A percentile compares a stretch with the other conserved stretches of the same genome.
Evolutionary conservation across 1,140 invertebrate genomes (phyloP).

Genomic region (Lineus longissimus): DNA sequence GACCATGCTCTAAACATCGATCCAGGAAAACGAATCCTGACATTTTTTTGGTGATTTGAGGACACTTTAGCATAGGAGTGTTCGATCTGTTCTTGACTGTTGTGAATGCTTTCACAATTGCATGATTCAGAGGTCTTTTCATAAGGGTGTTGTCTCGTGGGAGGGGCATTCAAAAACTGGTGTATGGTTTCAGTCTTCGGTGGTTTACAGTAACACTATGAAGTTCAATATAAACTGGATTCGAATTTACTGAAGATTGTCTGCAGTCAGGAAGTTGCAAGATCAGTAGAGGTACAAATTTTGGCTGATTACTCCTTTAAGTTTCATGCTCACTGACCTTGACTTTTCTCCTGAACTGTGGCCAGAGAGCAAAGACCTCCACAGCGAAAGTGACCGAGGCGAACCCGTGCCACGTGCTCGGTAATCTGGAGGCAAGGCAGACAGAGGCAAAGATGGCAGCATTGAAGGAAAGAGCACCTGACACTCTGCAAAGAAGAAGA

Average conservation of each 20-base stretch:
- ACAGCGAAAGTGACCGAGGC: conserved; percentile 80
- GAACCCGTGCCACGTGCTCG: conserved; percentile 79
- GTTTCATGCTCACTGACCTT: conserved; percentile 25
- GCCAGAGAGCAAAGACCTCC: conserved; percentile 82
- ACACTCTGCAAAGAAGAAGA: conserved; percentile 63
- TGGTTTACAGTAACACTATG: neutral
- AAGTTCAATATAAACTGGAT: neutral
- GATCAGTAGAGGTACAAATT: neutral
- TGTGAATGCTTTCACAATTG: too few species aligned
- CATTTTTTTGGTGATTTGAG: too few species aligned
- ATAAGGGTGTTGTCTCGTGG: too few species aligned
- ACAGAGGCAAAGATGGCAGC: conserved; percentile 89
- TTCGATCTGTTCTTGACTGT: too few species aligned
- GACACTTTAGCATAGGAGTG: too few species aligned
- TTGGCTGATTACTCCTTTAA: neutral
- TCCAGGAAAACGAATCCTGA: too few species aligned
- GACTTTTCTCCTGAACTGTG: conserved; percentile 66
- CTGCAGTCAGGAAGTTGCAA: neutral
- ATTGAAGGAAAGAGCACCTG: conserved; percentile 76
- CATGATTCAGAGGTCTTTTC: too few species aligned
- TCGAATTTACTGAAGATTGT: too few species aligned
- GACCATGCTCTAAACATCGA: too few species aligned
- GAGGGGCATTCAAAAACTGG: neutral
- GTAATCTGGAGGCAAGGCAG: conserved; percentile 85
- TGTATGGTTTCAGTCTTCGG: neutral